Evolutionary conservation across 2,888 invertebrate genomes (phyloP), one percentile per base, ranked within the genome.

Genomic region (Harmothoe impar): DNA sequence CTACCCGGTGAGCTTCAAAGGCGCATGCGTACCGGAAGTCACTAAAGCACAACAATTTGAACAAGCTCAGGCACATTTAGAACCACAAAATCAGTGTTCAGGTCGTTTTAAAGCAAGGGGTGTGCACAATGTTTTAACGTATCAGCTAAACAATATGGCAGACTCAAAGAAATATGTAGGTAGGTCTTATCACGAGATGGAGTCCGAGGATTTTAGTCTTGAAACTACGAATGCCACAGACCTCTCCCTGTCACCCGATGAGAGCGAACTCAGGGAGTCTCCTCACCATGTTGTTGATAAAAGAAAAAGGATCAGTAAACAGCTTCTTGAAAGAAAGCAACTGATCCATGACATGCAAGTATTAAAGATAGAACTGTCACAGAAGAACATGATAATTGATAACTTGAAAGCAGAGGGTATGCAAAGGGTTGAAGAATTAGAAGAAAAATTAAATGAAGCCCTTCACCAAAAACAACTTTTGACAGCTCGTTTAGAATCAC

Each of bases 171-270:
- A 23, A 35, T 25, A 10, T 20, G 20, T 33, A 20, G 29, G 33
- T 68, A 89, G 33, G 29, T 68, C 89, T 1, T 31, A 33, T 17
- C 89, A 43, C 0, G 89, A 91, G 17, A 78, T 90, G 72, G 92
- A 92, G 10, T 84, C 91, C 31, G 94, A 95, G 90, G 95, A 95
- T 89, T 92, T 94, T 5, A 95, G 95, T 92, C 91, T 95, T 56
- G 95, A 96, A 92, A 95, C 95, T 25, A 95, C 95, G 17, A 94
- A 95, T 56, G 95, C 95, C 25, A 95, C 95, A 7, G 96, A 96
- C 93, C 92, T 95, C 54, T 95, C 95, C 1, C 92, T 95, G 89
- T 95, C 96, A 7, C 95, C 94, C 0, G 95, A 95, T 81, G 93
- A 94, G 91, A 93, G 93, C 90, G 93, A 92, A 29, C 92, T 91